Conservation (phyloP, 2,888 invertebrate species). For the Arge pagana region DNA sequence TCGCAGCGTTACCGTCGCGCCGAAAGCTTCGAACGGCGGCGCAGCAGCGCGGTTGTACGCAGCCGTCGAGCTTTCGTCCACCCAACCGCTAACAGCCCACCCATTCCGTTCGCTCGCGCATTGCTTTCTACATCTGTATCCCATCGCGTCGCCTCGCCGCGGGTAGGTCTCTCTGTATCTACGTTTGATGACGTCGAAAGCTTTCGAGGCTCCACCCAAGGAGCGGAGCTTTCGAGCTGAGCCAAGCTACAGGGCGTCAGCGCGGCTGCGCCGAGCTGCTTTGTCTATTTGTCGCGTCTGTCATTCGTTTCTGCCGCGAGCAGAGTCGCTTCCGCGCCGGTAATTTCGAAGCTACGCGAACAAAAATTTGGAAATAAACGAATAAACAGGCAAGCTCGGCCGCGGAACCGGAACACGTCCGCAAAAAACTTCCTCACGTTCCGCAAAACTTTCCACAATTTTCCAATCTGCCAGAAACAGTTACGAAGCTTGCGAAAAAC, state of each 20-base stretch:
- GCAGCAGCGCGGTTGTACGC: conserved; percentile 41
- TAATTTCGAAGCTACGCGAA: no score
- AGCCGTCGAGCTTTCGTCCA: conserved; percentile 38
- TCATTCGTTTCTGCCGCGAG: conserved; percentile 18
- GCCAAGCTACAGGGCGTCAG: conserved; percentile 17
- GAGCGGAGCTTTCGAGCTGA: conserved; percentile 25
- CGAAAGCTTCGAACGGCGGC: not conserved
- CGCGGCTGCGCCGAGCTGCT: conserved; percentile 18
- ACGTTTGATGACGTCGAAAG: conserved; percentile 52
- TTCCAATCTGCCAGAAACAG: no score
- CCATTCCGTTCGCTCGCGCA: conserved; percentile 41
- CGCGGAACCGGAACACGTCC: no score
- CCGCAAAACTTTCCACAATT: no score
- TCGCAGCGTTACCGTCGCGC: not conserved
- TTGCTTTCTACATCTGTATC: conserved; percentile 55
- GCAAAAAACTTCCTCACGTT: no score
- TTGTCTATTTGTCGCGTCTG: conserved; percentile 20
- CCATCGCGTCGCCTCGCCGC: no score
- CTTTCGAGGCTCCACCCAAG: conserved; percentile 54
- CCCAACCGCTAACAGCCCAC: conserved; percentile 36
- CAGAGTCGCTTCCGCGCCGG: no score
- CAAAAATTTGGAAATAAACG: no score
- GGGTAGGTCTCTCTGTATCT: conserved; percentile 53
- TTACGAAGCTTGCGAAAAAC: no score
- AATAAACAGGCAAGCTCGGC: no score